These are phyloP conservation scores for Liparis tanakae DNA, from an alignment of 2,797 vertebrate species.

Conservation along the genomic window DNA sequence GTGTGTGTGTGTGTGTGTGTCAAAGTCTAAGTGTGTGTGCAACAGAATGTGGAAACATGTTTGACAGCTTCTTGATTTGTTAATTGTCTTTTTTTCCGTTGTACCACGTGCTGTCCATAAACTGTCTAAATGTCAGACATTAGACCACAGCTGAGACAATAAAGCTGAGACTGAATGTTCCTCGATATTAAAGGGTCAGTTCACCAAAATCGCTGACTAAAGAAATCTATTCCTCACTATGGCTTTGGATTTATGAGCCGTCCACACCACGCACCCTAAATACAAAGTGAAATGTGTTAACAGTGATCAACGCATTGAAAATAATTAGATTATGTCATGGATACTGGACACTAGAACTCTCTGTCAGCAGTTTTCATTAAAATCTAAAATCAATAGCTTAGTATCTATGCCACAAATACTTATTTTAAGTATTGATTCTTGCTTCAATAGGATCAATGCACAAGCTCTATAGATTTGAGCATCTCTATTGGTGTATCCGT, in stretches of 20 bases:
- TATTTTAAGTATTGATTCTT: constrained; percentile 8
- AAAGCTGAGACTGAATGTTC: not conserved
- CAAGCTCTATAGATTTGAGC: too few species aligned
- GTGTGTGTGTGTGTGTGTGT: constrained; percentile 20
- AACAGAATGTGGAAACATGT: constrained; percentile 41
- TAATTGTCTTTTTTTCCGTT: constrained; percentile 2
- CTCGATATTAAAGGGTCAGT: constrained; percentile 8
- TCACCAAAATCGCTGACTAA: not conserved
- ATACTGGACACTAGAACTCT: not conserved
- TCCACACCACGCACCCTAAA: not conserved
- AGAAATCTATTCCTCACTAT: not conserved
- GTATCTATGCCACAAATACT: not conserved
- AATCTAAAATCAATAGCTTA: not conserved
- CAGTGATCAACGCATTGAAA: not conserved
- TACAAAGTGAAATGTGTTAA: not conserved
- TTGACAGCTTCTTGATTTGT: constrained; percentile 23
- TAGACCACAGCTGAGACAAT: not conserved
- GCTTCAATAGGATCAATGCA: not conserved
- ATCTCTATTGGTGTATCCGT: too few species aligned
- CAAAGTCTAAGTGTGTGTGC: constrained; percentile 10
- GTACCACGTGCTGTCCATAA: constrained; percentile 3
- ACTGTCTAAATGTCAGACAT: constrained; percentile 11
- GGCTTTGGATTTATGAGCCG: not conserved
- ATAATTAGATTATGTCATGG: not conserved
- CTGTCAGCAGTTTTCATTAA: not conserved